Evolutionary conservation across 2,888 invertebrate species (phyloP), one percentile per base, ranked within the genome.

Genomic region (Euproctis similis): DNA sequence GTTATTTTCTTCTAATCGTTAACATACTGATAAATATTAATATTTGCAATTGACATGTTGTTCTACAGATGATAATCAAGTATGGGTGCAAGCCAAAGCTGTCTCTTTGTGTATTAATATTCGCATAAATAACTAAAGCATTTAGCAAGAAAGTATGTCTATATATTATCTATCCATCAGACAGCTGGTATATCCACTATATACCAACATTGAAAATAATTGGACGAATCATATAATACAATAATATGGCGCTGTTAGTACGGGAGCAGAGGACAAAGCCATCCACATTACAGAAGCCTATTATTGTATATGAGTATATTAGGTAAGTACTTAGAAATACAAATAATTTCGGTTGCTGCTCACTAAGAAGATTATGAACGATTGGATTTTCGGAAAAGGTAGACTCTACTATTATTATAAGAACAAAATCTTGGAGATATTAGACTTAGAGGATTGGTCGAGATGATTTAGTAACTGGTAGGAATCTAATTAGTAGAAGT

Each of bases 351-450:
- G 62, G 49, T 59, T 60, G 67, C 60, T 68, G 59, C 64, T 57
- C 65, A 60, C 65, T 81, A 80, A 82, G 82, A 74, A 80, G 82
- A 81, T 84, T 82, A 84, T 71, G 62, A 76, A 64, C 70, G 81
- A 84, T 81, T 84, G 81, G 77, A 80, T 73, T 74, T 80, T 72
- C 73, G 59, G 49, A 70, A 73, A 72, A 77, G 72, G 71, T 68
- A 62, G 61, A 59, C 46, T 49, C 61, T 57, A n/a, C 59, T 51
- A 46, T 63, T 55, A 74, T 60, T 53, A 40, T 56, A 60, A 56
- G 38, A 44, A 42, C 49, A 52, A 47, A 21, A 6, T 10, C 46
- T 50, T 6, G 4, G 14, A 14, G 14, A 4, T 54, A 59, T 59
- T 38, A 33, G 60, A 68, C 67, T 73, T 70, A 74, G 68, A 64